These are phyloP conservation scores for Geodia barretti DNA, from an alignment of 37 sponge, comb jelly and placozoan species.

Conservation along the genomic window DNA sequence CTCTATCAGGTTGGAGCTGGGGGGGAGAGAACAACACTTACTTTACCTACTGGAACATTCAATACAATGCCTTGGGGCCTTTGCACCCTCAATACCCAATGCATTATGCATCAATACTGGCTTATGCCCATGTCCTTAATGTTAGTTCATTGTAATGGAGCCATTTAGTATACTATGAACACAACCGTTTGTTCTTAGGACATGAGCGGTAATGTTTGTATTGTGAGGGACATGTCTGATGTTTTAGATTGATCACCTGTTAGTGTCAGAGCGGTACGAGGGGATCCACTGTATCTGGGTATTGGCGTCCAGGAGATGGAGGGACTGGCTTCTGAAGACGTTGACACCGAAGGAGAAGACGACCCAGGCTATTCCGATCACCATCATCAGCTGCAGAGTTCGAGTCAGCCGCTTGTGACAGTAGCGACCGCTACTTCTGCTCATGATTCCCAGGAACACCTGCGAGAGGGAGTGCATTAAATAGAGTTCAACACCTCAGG, in stretches of 20 bases:
- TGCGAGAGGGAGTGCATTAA: too few relatives aligned
- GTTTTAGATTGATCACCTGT: background rate
- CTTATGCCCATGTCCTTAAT: too few relatives aligned
- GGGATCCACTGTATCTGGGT: conserved; percentile 37
- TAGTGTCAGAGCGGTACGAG: background rate
- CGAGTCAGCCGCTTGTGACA: conserved; percentile 64
- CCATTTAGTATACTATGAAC: too few relatives aligned
- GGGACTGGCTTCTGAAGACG: conserved; percentile 42
- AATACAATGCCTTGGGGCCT: too few relatives aligned
- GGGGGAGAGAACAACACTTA: background rate
- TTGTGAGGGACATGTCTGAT: too few relatives aligned
- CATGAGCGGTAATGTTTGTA: too few relatives aligned
- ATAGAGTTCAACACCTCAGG: too few relatives aligned
- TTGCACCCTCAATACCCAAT: too few relatives aligned
- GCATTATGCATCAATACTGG: too few relatives aligned
- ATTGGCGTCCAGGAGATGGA: conserved; percentile 31
- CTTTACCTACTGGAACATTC: too few relatives aligned
- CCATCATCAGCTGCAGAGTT: conserved; percentile 47
- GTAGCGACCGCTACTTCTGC: conserved; percentile 34
- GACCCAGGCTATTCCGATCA: conserved; percentile 65
- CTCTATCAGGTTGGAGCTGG: background rate
- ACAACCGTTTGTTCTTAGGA: too few relatives aligned
- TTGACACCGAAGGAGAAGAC: conserved; percentile 36
- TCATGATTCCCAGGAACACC: conserved; percentile 68
- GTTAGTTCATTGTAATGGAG: too few relatives aligned